phyloP scores from a whole-genome alignment of 2,113 vertebrate species.

The Pandion haliaetus region DNA sequence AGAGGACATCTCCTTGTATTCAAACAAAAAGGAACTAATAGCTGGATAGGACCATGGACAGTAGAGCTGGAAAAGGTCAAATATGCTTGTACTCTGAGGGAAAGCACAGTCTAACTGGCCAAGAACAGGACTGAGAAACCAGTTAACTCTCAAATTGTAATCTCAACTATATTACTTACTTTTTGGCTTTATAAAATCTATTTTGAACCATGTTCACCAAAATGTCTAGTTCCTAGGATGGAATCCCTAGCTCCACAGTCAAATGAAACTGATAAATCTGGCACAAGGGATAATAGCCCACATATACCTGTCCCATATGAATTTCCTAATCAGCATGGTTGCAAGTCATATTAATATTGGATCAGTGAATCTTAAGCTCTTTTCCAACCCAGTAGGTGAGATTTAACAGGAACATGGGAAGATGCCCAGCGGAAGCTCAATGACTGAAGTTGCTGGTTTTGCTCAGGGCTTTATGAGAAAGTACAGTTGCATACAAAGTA shows the following conservation, averaged over 20 bases:
- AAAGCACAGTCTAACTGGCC: not conserved
- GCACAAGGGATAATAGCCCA: not conserved
- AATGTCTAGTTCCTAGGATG: not conserved
- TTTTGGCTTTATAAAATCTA: not conserved
- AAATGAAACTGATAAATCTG: not conserved
- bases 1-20: not conserved
- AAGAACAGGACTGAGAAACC: not conserved
- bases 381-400: not conserved
- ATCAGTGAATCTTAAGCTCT: not conserved
- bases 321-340: not conserved
- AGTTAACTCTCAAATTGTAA: not conserved
- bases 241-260: not conserved
- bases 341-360: not conserved
- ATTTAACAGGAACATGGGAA: not conserved
- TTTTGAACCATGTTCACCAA: not conserved
- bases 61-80: not conserved
- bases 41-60: not conserved
- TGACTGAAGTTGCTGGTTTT: not conserved
- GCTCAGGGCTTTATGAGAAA: not conserved
- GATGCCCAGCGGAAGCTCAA: not conserved
- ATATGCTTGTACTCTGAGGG: not conserved
- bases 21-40: not conserved
- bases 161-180: not conserved
- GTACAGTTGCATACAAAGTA: not conserved
- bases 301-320: not conserved